Conservation (phyloP, 2,888 invertebrate genomes). For the Prosopocoilus inquinatus region DNA sequence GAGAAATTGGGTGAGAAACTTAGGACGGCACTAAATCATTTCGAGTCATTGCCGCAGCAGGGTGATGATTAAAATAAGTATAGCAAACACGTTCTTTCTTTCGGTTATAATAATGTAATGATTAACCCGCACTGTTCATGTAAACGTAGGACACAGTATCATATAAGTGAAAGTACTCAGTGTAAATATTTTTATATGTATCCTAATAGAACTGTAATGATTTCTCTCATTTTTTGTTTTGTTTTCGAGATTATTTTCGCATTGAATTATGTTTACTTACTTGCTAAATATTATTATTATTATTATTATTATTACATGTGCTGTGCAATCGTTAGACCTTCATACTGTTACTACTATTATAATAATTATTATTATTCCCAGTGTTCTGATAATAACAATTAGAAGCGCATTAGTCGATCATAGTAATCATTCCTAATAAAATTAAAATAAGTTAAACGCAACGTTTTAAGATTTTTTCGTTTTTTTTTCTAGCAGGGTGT, state of each 20-base stretch:
- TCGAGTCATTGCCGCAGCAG: neutral
- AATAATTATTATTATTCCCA: too few relatives aligned
- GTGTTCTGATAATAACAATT: too few relatives aligned
- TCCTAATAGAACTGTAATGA: slow-evolving; percentile 8
- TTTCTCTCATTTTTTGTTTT: slow-evolving; percentile 13
- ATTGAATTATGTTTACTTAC: slow-evolving; percentile 12
- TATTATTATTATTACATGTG: too few relatives aligned
- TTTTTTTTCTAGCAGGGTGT: too few relatives aligned
- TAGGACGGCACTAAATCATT: neutral
- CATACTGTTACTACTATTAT: neutral
- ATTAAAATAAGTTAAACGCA: too few relatives aligned
- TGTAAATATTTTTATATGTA: slow-evolving; percentile 17
- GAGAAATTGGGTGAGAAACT: neutral
- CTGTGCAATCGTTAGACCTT: slow-evolving; percentile 20
- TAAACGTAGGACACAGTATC: slow-evolving; percentile 1
- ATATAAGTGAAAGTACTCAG: slow-evolving; percentile 13
- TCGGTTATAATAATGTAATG: neutral
- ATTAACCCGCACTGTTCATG: neutral
- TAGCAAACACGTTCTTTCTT: too few relatives aligned
- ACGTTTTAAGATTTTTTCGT: too few relatives aligned
- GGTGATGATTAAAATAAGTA: too few relatives aligned
- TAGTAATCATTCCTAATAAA: too few relatives aligned
- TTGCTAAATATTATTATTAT: too few relatives aligned
- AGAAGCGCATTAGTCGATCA: too few relatives aligned
- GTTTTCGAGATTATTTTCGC: slow-evolving; percentile 9